A percentile compares a stretch with the other conserved stretches of the same genome.
Evolutionary conservation across 2,113 vertebrate species (phyloP).

Genomic region (Silurus asotus): DNA sequence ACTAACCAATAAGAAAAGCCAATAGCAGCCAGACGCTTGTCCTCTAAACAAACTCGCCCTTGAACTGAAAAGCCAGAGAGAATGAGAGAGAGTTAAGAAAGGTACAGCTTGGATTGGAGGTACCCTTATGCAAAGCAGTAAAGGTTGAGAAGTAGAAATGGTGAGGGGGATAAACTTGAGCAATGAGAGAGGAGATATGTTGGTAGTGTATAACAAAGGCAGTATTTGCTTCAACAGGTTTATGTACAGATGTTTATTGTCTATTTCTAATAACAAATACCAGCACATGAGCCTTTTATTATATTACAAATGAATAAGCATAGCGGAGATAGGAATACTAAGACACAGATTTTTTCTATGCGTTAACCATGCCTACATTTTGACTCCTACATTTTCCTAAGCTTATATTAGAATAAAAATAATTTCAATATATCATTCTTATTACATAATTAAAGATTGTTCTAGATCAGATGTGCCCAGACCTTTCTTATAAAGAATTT

Average conservation of each 20-base stretch:
- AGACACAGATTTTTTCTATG: not conserved
- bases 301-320: not conserved
- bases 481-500: not conserved
- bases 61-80: constrained; percentile 46
- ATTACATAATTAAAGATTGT: not conserved
- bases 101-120: constrained; percentile 1
- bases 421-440: no score
- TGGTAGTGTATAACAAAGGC: not conserved
- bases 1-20: constrained; percentile 59
- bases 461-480: not conserved
- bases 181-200: not conserved
- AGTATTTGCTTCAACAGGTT: not conserved
- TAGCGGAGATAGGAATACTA: not conserved
- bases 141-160: constrained; percentile 46
- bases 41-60: constrained; percentile 73
- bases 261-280: not conserved
- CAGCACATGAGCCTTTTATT: not conserved
- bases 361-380: not conserved
- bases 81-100: not conserved
- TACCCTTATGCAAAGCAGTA: constrained; percentile 13
- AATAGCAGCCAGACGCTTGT: constrained; percentile 76
- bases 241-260: constrained; percentile 1
- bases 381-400: no score
- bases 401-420: no score
- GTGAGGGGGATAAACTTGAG: constrained; percentile 42